Evolutionary conservation across 2,113 vertebrate genomes (phyloP), one percentile per base, ranked within the genome.

Genomic region (Pituophis catenifer): DNA sequence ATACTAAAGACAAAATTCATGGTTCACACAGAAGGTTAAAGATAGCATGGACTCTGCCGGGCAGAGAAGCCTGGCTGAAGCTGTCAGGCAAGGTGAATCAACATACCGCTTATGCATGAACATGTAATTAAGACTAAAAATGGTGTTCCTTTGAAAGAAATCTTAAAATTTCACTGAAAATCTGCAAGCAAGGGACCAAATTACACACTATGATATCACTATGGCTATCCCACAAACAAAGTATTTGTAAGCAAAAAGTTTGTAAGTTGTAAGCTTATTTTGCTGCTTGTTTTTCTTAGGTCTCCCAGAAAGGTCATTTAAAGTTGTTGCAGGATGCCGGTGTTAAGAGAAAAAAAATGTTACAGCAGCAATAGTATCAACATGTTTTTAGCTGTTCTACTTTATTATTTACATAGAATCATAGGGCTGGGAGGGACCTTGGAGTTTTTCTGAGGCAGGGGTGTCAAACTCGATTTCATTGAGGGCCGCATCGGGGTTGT

Each of bases 91-190:
- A 75, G 70, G 70, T 75, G 12, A 75, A 33, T 33, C 70, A 81
- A 17, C 75, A 81, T 44, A 81, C 33, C 33, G 1, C 17, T 81
- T 38, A 44, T 81, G 19, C 33, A 10, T 44, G 75, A 52, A 33
- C n/a, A 44, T 89, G 13, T 89, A 24, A 55, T 92, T 92, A 75
- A 92, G 52, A 89, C 91, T 55, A 65, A 89, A 81, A 81, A 38
- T 29, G 50, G 19, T 33, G 3, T 24, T 75, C 3, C 44, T 24
- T 54, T 93, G 19, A 86, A 29, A 38, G 26, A 93, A 85, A 44
- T 48, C 8, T 48, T 89, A 81, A 29, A 85, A 24, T 89, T 90
- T 85, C 10, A 90, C 11, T 17, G n/a, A 26, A 21, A 21, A 33
- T 9, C 89, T 53, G 53, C 53, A 91, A 8, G 65, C 86, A 85